Base-by-base conservation (phyloP, 1,140 invertebrate genomes). In the Orussus abietinus region DNA sequence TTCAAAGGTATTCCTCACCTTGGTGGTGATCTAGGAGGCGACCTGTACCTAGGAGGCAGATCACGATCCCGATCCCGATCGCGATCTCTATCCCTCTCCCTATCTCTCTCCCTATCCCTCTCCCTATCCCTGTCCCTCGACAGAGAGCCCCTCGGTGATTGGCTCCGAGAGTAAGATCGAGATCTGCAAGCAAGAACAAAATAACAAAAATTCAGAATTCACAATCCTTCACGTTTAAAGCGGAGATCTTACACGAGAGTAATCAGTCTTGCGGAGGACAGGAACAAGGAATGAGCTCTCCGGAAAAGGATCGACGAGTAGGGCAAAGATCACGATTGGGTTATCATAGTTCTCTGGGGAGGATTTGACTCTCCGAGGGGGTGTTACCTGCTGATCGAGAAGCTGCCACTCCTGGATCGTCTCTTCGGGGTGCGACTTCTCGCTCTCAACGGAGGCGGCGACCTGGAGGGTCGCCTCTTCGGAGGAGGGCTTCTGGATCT, bases 341-440 rank as follows among this genome's bases (percentile, higher is more conserved):
- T n/a, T n/a, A n/a, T n/a, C n/a, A n/a, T n/a, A n/a, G n/a, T n/a
- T n/a, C n/a, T n/a, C n/a, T n/a, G n/a, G n/a, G n/a, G n/a, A n/a
- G n/a, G n/a, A n/a, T n/a, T n/a, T n/a, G n/a, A n/a, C n/a, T n/a
- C n/a, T n/a, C n/a, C n/a, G n/a, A n/a, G n/a, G n/a, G n/a, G 6
- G n/a, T 25, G 55, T 49, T 61, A 78, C 77, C 77, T 72, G 66
- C 76, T 79, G 2, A 78, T 72, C 11, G 76, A 76, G 28, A 75
- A 72, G 37, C 69, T 70, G 6, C 72, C 64, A 20, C 74, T 74
- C 31, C 71, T 61, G 5, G 69, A 69, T 50, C 66, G 59, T 43
- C 69, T 55, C 49, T 74, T 71, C 9, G 72, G 66, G 1, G 67
- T 65, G 11, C 74, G 68, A 47, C 75, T 73, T 9, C 76, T 65